Base-by-base conservation (phyloP, 2,797 vertebrate genomes). In the Macroramphosus scolopax region DNA sequence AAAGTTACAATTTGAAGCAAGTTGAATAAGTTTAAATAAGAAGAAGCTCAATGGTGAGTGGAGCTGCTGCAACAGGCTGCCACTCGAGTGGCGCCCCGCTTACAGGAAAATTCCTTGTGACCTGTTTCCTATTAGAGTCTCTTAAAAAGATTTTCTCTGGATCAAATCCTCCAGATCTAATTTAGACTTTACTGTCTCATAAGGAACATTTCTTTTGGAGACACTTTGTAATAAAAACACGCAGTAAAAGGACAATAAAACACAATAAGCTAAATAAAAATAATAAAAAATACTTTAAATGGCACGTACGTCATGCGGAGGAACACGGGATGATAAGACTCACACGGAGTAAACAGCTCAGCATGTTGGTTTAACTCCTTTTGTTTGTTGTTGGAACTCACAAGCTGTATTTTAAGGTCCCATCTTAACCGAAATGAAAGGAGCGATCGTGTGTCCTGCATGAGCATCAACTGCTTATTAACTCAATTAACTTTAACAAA, bases 211-310 rank as follows among this genome's bases (percentile, higher is more conserved):
- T 63, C 39, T 17, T 50, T 39, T 72, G 52, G 43, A 80, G 61
- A 64, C 8, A 41, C n/a, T 31, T 52, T n/a, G n/a, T n/a, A 43
- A 61, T 57, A 68, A 62, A 60, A 60, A 34, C 24, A 28, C n/a
- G n/a, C n/a, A n/a, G n/a, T n/a, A n/a, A n/a, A n/a, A n/a, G n/a
- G n/a, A 49, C 37, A 45, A 24, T 51, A 42, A 58, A 59, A 59
- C 15, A 42, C 20, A 18, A 32, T 28, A 28, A 64, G 42, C 26
- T 31, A 1, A 51, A 34, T 43, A 52, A 49, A 52, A 39, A 28
- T 17, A 32, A 14, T 14, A 63, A 56, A 38, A 36, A n/a, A n/a
- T n/a, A n/a, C n/a, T n/a, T n/a, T n/a, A n/a, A n/a, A n/a, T 17
- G 26, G 7, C 37, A 18, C 11, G 28, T 3, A 34, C 38, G 6